phyloP scores from a whole-genome alignment of 2,888 invertebrate species.

The Ormyrus rosae region DNA sequence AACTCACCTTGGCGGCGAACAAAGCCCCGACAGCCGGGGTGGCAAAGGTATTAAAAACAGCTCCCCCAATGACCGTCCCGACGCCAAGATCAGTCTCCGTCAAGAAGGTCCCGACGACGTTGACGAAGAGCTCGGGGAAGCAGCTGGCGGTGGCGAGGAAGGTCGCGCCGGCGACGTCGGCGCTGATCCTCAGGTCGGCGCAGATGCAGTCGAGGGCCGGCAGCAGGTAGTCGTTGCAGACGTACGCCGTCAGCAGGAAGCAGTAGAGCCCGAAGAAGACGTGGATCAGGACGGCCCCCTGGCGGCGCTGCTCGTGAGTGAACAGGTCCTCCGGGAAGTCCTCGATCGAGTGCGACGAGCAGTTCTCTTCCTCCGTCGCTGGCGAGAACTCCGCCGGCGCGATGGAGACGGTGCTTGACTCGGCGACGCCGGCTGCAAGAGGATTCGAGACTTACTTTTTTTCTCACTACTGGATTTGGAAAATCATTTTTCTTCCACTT shows the following conservation, averaged over 20 bases:
- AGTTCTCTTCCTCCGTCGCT: slow-evolving; percentile 55
- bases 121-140: slow-evolving; percentile 95
- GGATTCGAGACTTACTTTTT: no score
- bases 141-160: slow-evolving; percentile 98
- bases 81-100: slow-evolving; percentile 90
- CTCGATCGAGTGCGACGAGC: slow-evolving; percentile 70
- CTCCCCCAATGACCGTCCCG: slow-evolving; percentile 91
- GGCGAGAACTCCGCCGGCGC: not conserved
- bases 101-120: slow-evolving; percentile 91
- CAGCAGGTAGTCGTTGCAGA: slow-evolving; percentile 95
- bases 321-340: slow-evolving; percentile 81
- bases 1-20: slow-evolving; percentile 82
- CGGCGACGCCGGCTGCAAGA: no score
- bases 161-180: slow-evolving; percentile 97
- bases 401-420: no score
- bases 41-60: slow-evolving; percentile 91
- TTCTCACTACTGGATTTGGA: no score
- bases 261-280: slow-evolving; percentile 87
- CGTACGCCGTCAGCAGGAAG: slow-evolving; percentile 89
- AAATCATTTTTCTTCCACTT: no score
- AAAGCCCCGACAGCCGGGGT: slow-evolving; percentile 89
- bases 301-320: slow-evolving; percentile 81
- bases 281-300: slow-evolving; percentile 88
- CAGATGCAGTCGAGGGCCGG: slow-evolving; percentile 93
- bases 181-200: slow-evolving; percentile 84